These are phyloP conservation scores for Cotesia congregata DNA, from an alignment of 2,888 invertebrate species.

Conservation along the genomic window DNA sequence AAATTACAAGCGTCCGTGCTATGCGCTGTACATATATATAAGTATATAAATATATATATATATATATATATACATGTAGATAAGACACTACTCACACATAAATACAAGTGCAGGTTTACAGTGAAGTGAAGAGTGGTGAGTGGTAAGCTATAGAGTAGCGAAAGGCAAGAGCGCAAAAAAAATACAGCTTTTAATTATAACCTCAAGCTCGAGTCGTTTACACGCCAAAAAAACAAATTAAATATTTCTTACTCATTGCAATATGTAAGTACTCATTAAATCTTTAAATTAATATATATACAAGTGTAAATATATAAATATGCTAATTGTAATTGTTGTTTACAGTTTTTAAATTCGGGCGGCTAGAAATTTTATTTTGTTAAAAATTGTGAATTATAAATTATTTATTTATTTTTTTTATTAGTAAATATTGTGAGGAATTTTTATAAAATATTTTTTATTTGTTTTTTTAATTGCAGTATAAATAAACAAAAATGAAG, in stretches of 20 bases:
- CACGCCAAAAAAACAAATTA: neutral
- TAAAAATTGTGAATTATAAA: too few relatives aligned
- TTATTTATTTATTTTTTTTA: too few relatives aligned
- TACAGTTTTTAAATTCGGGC: neutral
- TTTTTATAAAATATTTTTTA: neutral
- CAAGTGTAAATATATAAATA: conserved; percentile 14
- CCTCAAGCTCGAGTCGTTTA: conserved; percentile 52
- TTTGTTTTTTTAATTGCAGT: neutral
- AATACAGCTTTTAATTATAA: conserved; percentile 57
- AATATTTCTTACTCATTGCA: conserved; percentile 8
- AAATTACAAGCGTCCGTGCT: conserved; percentile 51
- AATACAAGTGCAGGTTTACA: neutral
- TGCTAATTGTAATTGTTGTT: conserved; percentile 1
- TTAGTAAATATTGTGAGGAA: too few relatives aligned
- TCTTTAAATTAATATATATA: neutral
- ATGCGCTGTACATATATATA: conserved; percentile 50
- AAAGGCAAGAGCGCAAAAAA: conserved; percentile 41
- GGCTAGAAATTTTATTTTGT: too few relatives aligned
- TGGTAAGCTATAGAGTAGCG: too few relatives aligned
- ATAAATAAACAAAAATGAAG: conserved; percentile 48
- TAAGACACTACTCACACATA: neutral
- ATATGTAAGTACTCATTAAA: neutral
- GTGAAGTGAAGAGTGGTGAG: neutral
- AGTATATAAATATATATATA: conserved; percentile 10
- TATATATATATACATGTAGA: neutral